Percentiles rank a stretch among this genome's conserved stretches.
These are phyloP conservation scores for Enteromius anoplus DNA, from an alignment of 2,797 vertebrate genomes.

Conservation along the genomic window DNA sequence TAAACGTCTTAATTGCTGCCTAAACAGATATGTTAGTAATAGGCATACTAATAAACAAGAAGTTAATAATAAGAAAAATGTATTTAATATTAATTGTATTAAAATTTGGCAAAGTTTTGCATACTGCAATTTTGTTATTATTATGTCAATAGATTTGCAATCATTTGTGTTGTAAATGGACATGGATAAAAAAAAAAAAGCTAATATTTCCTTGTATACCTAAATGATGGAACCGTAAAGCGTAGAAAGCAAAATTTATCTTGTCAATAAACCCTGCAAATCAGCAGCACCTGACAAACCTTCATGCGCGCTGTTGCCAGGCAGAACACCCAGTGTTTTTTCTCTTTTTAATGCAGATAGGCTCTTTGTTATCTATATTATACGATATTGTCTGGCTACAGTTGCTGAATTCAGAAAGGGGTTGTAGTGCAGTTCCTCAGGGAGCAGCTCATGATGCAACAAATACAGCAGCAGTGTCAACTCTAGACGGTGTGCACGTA, in stretches of 20 bases:
- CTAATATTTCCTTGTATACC: neutral
- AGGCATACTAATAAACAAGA: too few species aligned
- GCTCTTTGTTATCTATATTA: constrained; percentile 5
- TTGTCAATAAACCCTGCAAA: neutral
- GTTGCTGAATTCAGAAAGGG: constrained; percentile 4
- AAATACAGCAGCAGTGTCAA: neutral
- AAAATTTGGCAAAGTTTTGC: too few species aligned
- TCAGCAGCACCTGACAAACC: neutral
- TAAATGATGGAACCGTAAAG: neutral
- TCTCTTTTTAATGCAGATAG: neutral
- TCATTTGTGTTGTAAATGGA: too few species aligned
- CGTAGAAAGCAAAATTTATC: neutral
- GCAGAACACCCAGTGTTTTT: neutral
- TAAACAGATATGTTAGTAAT: too few species aligned
- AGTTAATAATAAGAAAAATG: too few species aligned
- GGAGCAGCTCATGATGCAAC: constrained; percentile 31
- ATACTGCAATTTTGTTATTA: too few species aligned
- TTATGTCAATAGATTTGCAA: too few species aligned
- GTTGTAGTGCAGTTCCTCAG: neutral
- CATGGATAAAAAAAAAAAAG: too few species aligned
- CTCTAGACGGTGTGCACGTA: neutral
- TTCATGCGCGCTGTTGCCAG: neutral
- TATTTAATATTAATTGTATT: too few species aligned
- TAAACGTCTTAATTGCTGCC: too few species aligned
- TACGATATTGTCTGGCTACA: neutral